A percentile compares a stretch with the other conserved stretches of the same genome.
Conservation (phyloP, 1,140 invertebrate species). For the Hormaphis cornu region DNA sequence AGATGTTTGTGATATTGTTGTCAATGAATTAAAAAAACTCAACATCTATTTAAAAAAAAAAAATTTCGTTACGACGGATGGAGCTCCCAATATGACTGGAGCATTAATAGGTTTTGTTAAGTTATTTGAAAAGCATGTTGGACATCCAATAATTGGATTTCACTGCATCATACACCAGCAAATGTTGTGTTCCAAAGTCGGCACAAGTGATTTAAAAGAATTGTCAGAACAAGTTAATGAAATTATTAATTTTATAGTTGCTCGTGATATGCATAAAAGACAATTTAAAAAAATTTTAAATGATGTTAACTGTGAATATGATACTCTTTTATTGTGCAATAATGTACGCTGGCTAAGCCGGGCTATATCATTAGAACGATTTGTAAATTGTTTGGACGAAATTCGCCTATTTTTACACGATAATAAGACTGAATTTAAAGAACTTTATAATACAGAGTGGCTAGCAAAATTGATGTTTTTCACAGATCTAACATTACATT, state of each 20-base stretch:
- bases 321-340: constrained; percentile 10
- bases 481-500: constrained; percentile 15
- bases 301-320: constrained; percentile 15
- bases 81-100: not conserved
- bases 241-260: not conserved
- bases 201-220: not conserved
- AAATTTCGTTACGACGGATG: not conserved
- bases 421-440: constrained; percentile 15
- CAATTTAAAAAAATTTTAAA: not conserved
- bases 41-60: not conserved
- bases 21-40: constrained; percentile 5
- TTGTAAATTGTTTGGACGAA: constrained; percentile 12
- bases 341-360: constrained; percentile 2
- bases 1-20: not conserved
- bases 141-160: not conserved
- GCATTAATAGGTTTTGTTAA: not conserved
- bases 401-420: constrained; percentile 5
- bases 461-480: not conserved
- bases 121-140: not conserved
- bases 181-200: not conserved
- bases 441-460: constrained; percentile 11
- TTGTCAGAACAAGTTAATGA: not conserved
- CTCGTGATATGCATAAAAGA: not conserved
- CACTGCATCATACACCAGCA: not conserved
- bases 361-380: not conserved